Evolutionary conservation across 2,113 vertebrate species (phyloP).

Genomic region (Martes martes): DNA sequence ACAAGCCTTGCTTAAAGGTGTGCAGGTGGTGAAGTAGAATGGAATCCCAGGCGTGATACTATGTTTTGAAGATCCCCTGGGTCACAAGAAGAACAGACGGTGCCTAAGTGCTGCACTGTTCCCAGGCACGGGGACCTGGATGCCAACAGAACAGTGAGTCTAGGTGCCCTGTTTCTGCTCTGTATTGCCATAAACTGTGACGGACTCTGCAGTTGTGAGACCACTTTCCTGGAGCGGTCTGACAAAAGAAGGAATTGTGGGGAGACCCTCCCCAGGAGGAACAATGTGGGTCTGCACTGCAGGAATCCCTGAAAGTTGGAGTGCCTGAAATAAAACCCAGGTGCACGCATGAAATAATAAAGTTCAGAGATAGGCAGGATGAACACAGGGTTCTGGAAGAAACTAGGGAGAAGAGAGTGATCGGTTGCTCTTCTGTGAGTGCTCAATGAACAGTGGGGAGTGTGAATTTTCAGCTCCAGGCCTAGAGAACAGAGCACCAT

Average conservation of each 20-base stretch:
- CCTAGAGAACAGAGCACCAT: not conserved
- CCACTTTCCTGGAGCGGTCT: not conserved
- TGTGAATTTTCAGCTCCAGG: not conserved
- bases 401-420: not conserved
- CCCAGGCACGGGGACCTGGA: not conserved
- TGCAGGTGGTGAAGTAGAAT: not conserved
- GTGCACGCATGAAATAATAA: not conserved
- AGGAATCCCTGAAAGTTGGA: not conserved
- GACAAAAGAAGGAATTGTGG: not conserved
- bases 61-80: not conserved
- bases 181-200: not conserved
- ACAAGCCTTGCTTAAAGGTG: not conserved
- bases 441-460: not conserved
- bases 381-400: not conserved
- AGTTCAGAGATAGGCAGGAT: not conserved
- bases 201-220: not conserved
- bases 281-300: not conserved
- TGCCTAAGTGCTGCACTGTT: not conserved
- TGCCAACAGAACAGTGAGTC: not conserved
- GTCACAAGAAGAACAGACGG: not conserved
- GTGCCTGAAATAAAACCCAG: not conserved
- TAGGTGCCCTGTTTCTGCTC: not conserved
- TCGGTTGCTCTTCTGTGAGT: not conserved
- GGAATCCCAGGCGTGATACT: not conserved
- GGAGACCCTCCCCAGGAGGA: not conserved